Evolutionary conservation across 2,888 invertebrate species (phyloP).

Genomic region (Autographa pulchrina): DNA sequence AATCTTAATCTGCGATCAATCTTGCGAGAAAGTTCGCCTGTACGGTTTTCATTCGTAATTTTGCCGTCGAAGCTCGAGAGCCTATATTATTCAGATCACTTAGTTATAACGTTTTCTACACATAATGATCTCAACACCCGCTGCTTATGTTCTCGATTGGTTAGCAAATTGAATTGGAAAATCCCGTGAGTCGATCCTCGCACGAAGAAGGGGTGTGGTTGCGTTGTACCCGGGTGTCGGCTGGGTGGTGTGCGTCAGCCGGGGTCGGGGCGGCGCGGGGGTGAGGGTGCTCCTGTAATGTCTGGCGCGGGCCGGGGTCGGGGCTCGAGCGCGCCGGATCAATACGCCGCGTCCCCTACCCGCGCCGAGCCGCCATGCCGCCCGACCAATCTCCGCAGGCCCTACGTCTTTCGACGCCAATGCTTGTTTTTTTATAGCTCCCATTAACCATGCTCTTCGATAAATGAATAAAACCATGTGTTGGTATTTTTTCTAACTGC

Average conservation of each 20-base stretch:
- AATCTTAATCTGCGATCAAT: constrained; percentile 53
- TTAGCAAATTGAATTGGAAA: constrained; percentile 87
- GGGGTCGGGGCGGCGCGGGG: constrained; percentile 75
- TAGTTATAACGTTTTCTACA: constrained; percentile 56
- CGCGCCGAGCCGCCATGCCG: constrained; percentile 72
- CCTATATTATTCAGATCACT: constrained; percentile 24
- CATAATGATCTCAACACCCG: constrained; percentile 54
- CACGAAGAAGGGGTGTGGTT: constrained; percentile 88
- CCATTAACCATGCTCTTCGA: constrained; percentile 86
- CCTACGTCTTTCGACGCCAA: constrained; percentile 88
- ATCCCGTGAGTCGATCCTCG: constrained; percentile 85
- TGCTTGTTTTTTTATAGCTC: constrained; percentile 87
- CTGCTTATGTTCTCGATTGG: constrained; percentile 70
- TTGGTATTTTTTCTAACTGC: constrained; percentile 65
- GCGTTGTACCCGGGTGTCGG: constrained; percentile 76
- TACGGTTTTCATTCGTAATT: constrained; percentile 27
- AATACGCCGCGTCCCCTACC: constrained; percentile 81
- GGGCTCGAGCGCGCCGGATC: constrained; percentile 75
- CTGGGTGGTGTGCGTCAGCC: constrained; percentile 72
- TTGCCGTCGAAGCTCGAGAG: constrained; percentile 17
- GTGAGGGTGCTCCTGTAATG: constrained; percentile 82
- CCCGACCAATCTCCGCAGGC: constrained; percentile 86
- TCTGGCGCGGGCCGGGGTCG: constrained; percentile 73
- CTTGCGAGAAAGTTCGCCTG: constrained; percentile 40
- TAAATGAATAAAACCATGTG: constrained; percentile 87